Conservation (phyloP, 37 sponge, comb jelly and placozoan genomes). For the Ephydatia muelleri region DNA sequence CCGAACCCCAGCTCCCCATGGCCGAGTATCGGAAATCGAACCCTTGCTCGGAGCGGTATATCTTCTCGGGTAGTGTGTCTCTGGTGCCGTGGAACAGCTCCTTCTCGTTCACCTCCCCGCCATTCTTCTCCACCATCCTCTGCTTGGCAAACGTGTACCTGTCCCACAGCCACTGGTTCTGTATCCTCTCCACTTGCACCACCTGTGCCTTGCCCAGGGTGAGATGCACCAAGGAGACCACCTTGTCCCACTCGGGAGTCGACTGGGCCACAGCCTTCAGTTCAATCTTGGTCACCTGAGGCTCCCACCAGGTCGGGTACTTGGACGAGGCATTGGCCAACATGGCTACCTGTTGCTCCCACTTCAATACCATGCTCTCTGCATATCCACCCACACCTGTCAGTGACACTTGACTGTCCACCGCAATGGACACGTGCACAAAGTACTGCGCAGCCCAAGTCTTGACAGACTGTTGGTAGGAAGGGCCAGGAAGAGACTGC, state of each 20-base stretch:
- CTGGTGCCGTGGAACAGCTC: conserved; percentile 73
- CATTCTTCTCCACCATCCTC: conserved; percentile 44
- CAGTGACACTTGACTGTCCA: not conserved
- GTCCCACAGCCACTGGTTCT: conserved; percentile 65
- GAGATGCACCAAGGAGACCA: not conserved
- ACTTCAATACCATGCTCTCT: not conserved
- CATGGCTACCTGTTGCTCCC: not conserved
- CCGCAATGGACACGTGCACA: not conserved
- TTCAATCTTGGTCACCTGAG: not conserved
- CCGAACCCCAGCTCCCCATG: conserved; percentile 60
- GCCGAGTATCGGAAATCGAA: conserved; percentile 68
- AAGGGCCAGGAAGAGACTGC: not conserved
- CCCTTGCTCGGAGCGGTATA: conserved; percentile 63
- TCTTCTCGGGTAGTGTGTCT: conserved; percentile 17
- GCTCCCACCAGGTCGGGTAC: not conserved
- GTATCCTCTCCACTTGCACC: conserved; percentile 45
- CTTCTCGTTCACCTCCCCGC: conserved; percentile 34
- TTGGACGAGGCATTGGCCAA: not conserved
- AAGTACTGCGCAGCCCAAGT: not conserved
- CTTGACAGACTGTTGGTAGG: not conserved
- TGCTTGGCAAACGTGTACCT: conserved; percentile 45
- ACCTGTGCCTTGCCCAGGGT: not conserved
- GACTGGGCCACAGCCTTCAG: not conserved
- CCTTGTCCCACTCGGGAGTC: not conserved
- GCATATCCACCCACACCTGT: not conserved